Evolutionary conservation across 2,888 invertebrate species (phyloP), one percentile per base, ranked within the genome.

Genomic region (Melinaea marsaeus): DNA sequence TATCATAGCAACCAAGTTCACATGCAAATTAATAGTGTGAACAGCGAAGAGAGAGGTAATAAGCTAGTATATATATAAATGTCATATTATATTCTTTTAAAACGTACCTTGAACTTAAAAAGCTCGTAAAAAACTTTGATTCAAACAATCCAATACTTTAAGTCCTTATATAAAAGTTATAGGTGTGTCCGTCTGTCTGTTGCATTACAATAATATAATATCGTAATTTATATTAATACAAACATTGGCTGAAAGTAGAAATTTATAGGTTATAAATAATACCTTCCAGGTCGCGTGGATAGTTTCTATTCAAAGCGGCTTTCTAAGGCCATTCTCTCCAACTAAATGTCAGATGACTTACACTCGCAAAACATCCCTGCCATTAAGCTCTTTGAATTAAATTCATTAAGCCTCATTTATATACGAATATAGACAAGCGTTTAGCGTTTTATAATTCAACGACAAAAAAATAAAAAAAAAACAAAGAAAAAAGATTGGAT

Each of bases 261-360:
- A 83, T 81, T 80, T 78, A 80, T 81, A 76, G 74, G 77, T 77
- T 79, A 76, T 75, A 77, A 75, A 72, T 76, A 77, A 82, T 84
- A 83, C 81, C 81, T 77, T 79, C 74, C 78, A 75, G 76, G 79
- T 78, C 81, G 80, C 79, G 81, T 79, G 80, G 79, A 82, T 79
- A 81, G 80, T 86, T 84, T 85, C 82, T 83, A 86, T 85, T 86
- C 82, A 84, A 83, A 85, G 76, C 77, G 72, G 80, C 89, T 88
- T 88, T 89, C 88, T 85, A 86, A 75, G 70, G 75, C 67, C 72
- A 82, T 83, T 85, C 84, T 85, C 81, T 81, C 80, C 69, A 68
- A 67, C 75, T 75, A 76, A 79, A 78, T 73, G 77, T 69, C 71
- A 73, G 72, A 72, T 75, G 72, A 69, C 65, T 58, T 64, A 61